A percentile compares a stretch with the other conserved stretches of the same genome.
These are phyloP conservation scores for Dicrostonyx torquatus DNA, from an alignment of 2,797 vertebrate genomes.

Conservation along the genomic window DNA sequence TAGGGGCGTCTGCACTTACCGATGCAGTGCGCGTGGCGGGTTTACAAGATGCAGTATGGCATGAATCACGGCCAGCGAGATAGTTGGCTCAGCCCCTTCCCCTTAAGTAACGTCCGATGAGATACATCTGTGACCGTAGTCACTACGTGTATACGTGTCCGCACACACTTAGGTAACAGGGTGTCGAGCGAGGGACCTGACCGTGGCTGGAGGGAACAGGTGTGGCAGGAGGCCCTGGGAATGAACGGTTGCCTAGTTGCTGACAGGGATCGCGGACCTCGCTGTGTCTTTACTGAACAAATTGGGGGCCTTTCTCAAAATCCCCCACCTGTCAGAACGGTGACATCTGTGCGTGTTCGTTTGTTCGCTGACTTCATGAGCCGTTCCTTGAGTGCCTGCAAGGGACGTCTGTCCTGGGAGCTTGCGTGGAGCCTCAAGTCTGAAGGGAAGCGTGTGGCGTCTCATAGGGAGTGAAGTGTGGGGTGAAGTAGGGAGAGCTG, in stretches of 20 bases:
- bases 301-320: not conserved
- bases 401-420: not conserved
- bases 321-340: not conserved
- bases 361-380: not conserved
- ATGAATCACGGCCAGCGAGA: not conserved
- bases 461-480: not conserved
- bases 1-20: not conserved
- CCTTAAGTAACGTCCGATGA: not conserved
- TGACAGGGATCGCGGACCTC: not conserved
- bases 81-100: not conserved
- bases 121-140: not conserved
- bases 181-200: not conserved
- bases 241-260: not conserved
- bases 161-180: not conserved
- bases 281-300: not conserved
- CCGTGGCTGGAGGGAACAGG: not conserved
- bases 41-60: not conserved
- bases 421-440: slow-evolving; percentile 1
- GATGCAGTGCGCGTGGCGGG: rapidly evolving
- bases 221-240: not conserved
- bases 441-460: not conserved
- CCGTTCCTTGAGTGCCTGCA: not conserved
- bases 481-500: not conserved
- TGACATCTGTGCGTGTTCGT: not conserved
- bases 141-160: rapidly evolving